A percentile compares a stretch with the other conserved stretches of the same genome.
These are phyloP conservation scores for Halictus ligatus DNA, from an alignment of 2,888 invertebrate species.

Conservation along the genomic window DNA sequence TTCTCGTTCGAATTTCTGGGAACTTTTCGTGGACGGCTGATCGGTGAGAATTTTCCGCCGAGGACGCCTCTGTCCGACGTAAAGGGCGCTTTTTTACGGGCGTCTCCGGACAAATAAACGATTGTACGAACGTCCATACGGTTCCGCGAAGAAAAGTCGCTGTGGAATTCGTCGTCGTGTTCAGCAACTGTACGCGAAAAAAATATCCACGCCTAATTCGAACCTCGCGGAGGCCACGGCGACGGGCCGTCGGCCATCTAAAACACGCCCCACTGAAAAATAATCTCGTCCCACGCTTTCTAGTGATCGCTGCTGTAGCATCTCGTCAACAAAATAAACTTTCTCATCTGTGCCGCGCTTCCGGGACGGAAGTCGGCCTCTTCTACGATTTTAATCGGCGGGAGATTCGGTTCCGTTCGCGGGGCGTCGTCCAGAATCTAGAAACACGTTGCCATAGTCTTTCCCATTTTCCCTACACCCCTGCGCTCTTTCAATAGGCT, in stretches of 20 bases:
- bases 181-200: neutral
- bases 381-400: constrained; percentile 56
- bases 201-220: constrained; percentile 42
- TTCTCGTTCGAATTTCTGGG: neutral
- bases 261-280: constrained; percentile 70
- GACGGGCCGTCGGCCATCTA: constrained; percentile 29
- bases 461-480: neutral
- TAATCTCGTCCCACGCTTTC: constrained; percentile 59
- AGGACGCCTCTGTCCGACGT: neutral
- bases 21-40: constrained; percentile 16
- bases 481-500: neutral
- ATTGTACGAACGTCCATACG: neutral
- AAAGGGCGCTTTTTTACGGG: neutral
- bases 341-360: constrained; percentile 41
- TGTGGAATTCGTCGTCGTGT: neutral
- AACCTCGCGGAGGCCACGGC: constrained; percentile 35
- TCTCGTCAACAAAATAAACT: constrained; percentile 69
- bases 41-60: neutral
- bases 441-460: neutral
- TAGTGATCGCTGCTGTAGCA: constrained; percentile 38
- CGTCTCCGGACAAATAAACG: neutral
- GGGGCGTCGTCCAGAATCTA: constrained; percentile 27
- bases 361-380: constrained; percentile 39
- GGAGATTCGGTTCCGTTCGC: constrained; percentile 15
- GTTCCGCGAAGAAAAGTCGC: neutral